Percentiles rank a stretch among this genome's conserved stretches.
Conservation (phyloP, 2,888 invertebrate species). For the Parapristionchus giblindavisi region DNA sequence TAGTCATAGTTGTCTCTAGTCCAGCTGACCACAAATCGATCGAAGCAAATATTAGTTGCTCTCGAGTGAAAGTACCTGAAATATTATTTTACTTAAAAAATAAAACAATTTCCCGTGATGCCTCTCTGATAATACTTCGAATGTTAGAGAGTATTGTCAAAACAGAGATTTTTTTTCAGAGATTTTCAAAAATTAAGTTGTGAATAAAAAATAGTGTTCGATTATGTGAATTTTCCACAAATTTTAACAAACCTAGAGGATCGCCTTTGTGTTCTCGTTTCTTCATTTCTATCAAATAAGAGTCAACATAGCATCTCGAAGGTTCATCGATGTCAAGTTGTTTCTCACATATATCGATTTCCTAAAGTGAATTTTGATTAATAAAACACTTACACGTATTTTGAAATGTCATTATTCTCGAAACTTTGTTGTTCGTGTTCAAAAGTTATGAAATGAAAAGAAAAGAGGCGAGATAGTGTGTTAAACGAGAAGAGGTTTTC, state of each 20-base stretch:
- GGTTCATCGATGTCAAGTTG: background rate
- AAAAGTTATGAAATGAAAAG: too few relatives aligned
- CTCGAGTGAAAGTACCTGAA: background rate
- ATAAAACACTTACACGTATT: background rate
- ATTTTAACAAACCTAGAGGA: background rate
- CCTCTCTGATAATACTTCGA: too few relatives aligned
- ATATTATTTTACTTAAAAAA: background rate
- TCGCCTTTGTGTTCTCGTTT: slow-evolving; percentile 2
- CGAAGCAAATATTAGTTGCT: background rate
- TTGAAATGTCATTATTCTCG: too few relatives aligned
- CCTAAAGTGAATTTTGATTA: background rate
- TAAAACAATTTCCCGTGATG: too few relatives aligned
- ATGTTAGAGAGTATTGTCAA: too few relatives aligned
- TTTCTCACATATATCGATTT: background rate
- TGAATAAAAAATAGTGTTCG: background rate
- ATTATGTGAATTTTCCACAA: background rate
- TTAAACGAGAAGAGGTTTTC: too few relatives aligned
- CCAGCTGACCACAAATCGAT: background rate
- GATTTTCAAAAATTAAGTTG: background rate
- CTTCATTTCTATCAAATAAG: background rate
- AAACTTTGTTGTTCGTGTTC: too few relatives aligned
- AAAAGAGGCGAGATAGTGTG: too few relatives aligned
- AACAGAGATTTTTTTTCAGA: too few relatives aligned
- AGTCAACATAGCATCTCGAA: background rate
- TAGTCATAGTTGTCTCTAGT: slow-evolving; percentile 12